Base-by-base conservation (phyloP, 2,888 invertebrate genomes). In the Callimorpha dominula region DNA sequence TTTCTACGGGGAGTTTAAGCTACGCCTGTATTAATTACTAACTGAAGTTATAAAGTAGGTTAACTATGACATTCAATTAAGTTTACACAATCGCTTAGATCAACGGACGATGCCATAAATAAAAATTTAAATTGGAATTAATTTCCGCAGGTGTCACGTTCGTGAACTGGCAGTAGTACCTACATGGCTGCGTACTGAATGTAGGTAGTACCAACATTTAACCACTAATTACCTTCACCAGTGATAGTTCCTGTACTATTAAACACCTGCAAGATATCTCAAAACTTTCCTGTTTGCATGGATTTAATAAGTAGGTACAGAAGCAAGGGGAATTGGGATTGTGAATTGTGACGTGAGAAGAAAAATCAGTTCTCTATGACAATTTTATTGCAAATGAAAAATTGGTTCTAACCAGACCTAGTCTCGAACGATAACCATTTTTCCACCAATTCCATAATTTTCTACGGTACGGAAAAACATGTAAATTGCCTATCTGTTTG, bases 41-140 rank as follows among this genome's bases (percentile, higher is more conserved):
- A 87, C 88, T 88, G 87, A 89, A 84, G 90, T 89, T 85, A 90
- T 91, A 91, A 89, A 90, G 84, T 88, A 87, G 83, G 85, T 88
- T 89, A 92, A 90, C 88, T 88, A 90, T 89, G 91, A 89, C 88
- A 90, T 86, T 88, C 89, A 88, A 91, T 92, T 92, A 90, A 90
- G 86, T 86, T 90, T 85, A 81, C 86, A 88, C 85, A 89, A 87
- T 90, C 86, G 88, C 88, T 90, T 87, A 87, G 85, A 89, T 85
- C 82, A 81, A 78, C 85, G 79, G 81, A 84, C 86, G 81, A 81
- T 83, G 86, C 85, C 84, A 87, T 90, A 88, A 89, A 89, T 89
- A 90, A 87, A 87, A 86, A 89, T 88, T 84, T 86, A 85, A 87
- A 86, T 86, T 86, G 87, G 87, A 88, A 90, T 90, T 88, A 87